Conservation (phyloP, 1,140 invertebrate species). For the Oreohelix idahoensis region DNA sequence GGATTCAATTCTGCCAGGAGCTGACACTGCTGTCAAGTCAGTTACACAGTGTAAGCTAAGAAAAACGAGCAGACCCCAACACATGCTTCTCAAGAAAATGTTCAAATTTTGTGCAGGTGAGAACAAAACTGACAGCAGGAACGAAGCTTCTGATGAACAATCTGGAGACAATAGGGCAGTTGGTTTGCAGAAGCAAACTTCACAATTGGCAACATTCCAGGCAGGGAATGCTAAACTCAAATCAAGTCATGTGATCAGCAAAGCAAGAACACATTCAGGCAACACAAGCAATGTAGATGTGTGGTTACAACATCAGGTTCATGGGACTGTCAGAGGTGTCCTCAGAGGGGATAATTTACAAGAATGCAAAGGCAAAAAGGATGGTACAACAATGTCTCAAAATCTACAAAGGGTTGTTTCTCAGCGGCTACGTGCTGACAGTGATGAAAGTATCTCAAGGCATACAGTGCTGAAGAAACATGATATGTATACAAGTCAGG, state of each 20-base stretch:
- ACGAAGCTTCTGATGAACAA: background rate
- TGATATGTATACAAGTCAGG: background rate
- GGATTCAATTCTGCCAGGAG: background rate
- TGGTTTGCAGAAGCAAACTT: background rate
- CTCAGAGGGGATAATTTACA: background rate
- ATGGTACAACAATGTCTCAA: background rate
- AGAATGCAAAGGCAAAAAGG: background rate
- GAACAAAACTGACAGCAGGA: background rate
- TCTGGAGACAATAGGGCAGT: background rate
- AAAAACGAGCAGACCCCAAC: background rate
- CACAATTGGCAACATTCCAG: background rate
- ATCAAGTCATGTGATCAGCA: background rate
- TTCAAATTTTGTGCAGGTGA: background rate
- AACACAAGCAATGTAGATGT: background rate
- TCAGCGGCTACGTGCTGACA: background rate
- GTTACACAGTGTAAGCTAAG: background rate
- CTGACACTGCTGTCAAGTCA: background rate
- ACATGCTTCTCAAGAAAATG: background rate
- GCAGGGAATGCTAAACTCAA: background rate
- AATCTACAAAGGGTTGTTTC: background rate
- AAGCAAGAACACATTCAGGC: background rate
- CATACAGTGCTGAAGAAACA: background rate
- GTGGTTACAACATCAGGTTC: background rate
- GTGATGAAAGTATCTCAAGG: background rate
- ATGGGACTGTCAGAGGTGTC: background rate